Base-by-base conservation (phyloP, 2,797 vertebrate genomes). In the Pogoniulus pusillus region DNA sequence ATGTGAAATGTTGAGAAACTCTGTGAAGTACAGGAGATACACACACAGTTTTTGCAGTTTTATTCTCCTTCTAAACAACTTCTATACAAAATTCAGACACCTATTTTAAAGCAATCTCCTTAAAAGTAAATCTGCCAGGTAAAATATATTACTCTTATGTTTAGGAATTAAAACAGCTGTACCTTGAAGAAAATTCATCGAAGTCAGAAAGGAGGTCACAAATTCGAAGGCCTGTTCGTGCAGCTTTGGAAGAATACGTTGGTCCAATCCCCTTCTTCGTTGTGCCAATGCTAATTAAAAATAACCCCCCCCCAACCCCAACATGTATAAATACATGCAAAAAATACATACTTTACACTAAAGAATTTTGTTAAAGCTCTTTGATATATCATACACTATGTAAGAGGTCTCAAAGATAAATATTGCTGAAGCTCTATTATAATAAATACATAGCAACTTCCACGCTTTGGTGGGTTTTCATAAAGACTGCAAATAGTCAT, bases 241-340 rank as follows among this genome's bases (percentile, higher is more conserved):
- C 98, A 5, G 99, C 99, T 97, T 99, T 99, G 96, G 99, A 99
- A 59, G 99, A 98, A 83, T 99, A 99, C 1, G 99, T 98, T 55
- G 99, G 99, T 94, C 99, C 99, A 17, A 99, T 99, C 19, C 99
- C 99, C 90, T 99, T 99, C 97, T 99, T 99, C 91, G 99, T 99
- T 91, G 99, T 99, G 96, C 99, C 99, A 80, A 99, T 99, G 92
- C 99, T 99, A 96, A 34, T 72, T 24, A 53, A 87, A 90, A 91
- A 90, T 15, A 93, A n/a, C n/a, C 62, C 7, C 54, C 60, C 32
- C 49, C 35, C 29, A 53, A 11, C n/a, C n/a, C n/a, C 37, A 69
- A 22, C 4, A 32, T 6, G 5, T 29, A 63, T 75, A 66, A 87
- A 73, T 58, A n/a, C n/a, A 76, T 8, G 29, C 27, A 16, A 35